Percentiles rank a stretch among this genome's conserved stretches.
These are phyloP conservation scores for Stenchaetothrips biformis DNA, from an alignment of 2,888 invertebrate species.

Conservation along the genomic window DNA sequence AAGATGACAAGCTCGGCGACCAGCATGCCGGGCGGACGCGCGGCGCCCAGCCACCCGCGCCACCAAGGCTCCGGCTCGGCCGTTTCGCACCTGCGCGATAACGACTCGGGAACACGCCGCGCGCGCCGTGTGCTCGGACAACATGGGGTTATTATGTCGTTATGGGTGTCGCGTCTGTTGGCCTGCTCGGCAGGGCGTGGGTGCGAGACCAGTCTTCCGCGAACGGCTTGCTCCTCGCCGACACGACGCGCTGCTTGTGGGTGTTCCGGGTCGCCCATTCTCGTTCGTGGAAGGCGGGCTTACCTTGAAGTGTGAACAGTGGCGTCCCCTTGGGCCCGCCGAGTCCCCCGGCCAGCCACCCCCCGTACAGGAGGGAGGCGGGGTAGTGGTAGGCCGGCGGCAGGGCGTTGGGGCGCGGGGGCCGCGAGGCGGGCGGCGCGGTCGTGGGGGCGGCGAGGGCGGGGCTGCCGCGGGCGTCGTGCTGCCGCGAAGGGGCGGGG, in stretches of 20 bases:
- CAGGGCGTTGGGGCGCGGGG: conserved; percentile 32
- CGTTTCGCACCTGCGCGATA: conserved; percentile 10
- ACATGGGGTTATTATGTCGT: conserved; percentile 8
- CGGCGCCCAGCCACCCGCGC: not conserved
- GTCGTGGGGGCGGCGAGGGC: conserved; percentile 29
- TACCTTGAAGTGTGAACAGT: conserved; percentile 62
- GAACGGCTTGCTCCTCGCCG: not conserved
- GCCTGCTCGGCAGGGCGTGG: not conserved
- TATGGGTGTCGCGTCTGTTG: not conserved
- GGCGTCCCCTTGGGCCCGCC: conserved; percentile 42
- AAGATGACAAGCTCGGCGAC: not conserved
- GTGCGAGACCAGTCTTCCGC: not conserved
- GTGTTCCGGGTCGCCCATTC: not conserved
- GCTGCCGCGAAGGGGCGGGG: conserved; percentile 9
- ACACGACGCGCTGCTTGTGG: not conserved
- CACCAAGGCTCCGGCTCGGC: not conserved
- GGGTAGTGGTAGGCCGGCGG: conserved; percentile 32
- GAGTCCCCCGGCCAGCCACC: conserved; percentile 40
- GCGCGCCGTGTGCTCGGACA: not conserved
- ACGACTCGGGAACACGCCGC: not conserved
- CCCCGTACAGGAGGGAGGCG: conserved; percentile 40
- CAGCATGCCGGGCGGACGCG: not conserved
- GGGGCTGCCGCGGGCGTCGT: not conserved
- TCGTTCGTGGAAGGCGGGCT: conserved; percentile 31
- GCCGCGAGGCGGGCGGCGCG: conserved; percentile 33